These are phyloP conservation scores for Pimephales promelas DNA, from an alignment of 2,113 vertebrate species.

Conservation along the genomic window DNA sequence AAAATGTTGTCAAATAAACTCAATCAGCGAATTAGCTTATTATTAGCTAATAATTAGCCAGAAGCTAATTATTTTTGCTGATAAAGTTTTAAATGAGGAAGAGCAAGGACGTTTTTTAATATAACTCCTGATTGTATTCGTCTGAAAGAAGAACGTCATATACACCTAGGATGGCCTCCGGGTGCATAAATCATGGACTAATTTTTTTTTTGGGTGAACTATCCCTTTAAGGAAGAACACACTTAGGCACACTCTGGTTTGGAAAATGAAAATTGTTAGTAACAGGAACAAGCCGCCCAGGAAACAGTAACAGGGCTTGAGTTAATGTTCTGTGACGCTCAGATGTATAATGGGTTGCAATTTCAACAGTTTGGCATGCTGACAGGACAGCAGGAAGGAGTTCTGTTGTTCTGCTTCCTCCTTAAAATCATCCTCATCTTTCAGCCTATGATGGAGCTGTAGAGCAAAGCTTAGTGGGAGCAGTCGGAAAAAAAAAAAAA, in stretches of 20 bases:
- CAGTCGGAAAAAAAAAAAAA: too few species aligned
- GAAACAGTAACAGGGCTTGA: conserved; percentile 20
- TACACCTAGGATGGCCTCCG: too few species aligned
- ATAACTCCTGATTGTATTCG: too few species aligned
- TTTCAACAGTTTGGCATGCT: conserved; percentile 9
- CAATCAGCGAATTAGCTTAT: too few species aligned
- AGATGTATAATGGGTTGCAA: conserved; percentile 9
- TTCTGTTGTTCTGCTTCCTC: conserved; percentile 7
- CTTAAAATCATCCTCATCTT: background rate
- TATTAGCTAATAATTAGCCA: too few species aligned
- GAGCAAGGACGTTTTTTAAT: too few species aligned
- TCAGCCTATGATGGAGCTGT: background rate
- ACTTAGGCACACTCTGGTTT: background rate
- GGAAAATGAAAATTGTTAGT: conserved; percentile 37
- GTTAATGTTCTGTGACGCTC: conserved; percentile 9
- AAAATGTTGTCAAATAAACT: background rate
- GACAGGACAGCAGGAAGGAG: background rate
- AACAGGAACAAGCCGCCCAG: conserved; percentile 40
- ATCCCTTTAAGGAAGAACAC: background rate
- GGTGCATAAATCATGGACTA: too few species aligned
- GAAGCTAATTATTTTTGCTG: too few species aligned
- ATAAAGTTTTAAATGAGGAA: too few species aligned
- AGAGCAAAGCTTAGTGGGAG: background rate
- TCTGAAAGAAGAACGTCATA: too few species aligned
- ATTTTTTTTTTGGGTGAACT: too few species aligned